Percentiles rank a stretch among this genome's conserved stretches.
phyloP scores from a whole-genome alignment of 2,888 invertebrate genomes.

The Ormyrus labotus region DNA sequence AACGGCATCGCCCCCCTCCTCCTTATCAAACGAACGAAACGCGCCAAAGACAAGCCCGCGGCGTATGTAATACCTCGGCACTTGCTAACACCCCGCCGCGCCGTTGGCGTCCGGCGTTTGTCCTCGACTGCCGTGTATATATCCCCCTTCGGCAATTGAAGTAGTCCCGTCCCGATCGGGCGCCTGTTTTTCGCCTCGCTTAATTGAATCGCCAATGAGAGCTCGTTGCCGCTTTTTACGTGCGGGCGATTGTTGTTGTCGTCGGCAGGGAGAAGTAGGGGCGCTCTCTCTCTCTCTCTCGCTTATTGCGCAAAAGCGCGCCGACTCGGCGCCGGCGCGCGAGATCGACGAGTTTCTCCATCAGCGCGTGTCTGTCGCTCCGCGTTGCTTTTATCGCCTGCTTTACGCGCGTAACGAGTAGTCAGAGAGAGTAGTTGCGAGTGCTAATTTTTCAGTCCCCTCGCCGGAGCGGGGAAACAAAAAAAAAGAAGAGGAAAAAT shows the following conservation, averaged over 20 bases:
- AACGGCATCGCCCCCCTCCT: too few relatives aligned
- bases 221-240: constrained; percentile 21
- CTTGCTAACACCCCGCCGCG: too few relatives aligned
- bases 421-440: too few relatives aligned
- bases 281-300: neutral
- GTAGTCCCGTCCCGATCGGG: constrained; percentile 8
- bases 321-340: constrained; percentile 43
- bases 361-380: too few relatives aligned
- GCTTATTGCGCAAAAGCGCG: constrained; percentile 47
- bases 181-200: constrained; percentile 47
- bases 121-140: neutral
- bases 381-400: too few relatives aligned
- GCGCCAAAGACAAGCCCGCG: too few relatives aligned
- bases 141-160: neutral
- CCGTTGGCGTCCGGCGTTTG: neutral
- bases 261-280: neutral
- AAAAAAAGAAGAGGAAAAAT: too few relatives aligned
- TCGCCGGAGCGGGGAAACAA: too few relatives aligned
- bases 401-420: too few relatives aligned
- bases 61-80: too few relatives aligned
- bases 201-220: constrained; percentile 55
- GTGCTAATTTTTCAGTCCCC: too few relatives aligned
- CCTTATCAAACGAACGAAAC: too few relatives aligned
- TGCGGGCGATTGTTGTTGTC: constrained; percentile 12
- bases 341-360: constrained; percentile 28